Evolutionary conservation across 2,888 invertebrate genomes (phyloP).

Genomic region (Lacanobia wlatinum): DNA sequence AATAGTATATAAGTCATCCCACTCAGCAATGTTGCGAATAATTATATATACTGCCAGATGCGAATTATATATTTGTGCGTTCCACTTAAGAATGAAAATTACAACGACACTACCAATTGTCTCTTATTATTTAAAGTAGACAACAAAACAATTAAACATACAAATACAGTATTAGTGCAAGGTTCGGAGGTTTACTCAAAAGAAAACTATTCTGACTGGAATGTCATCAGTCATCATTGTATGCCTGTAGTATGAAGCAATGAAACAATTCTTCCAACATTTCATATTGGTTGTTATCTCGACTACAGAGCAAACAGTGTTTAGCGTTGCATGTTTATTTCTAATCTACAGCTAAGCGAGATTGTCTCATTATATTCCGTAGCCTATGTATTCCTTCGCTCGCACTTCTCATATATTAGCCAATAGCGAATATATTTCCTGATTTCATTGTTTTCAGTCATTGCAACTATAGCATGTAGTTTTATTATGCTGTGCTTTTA

Average conservation of each 20-base stretch:
- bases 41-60: no score
- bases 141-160: not conserved
- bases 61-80: slow-evolving; percentile 16
- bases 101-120: not conserved
- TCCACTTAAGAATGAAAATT: not conserved
- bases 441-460: slow-evolving; percentile 12
- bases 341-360: slow-evolving; percentile 54
- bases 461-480: not conserved
- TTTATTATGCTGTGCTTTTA: slow-evolving; percentile 36
- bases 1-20: slow-evolving; percentile 12
- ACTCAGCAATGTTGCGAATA: not conserved
- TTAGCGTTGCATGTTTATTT: slow-evolving; percentile 33
- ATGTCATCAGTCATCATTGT: not conserved
- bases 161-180: not conserved
- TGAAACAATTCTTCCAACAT: not conserved
- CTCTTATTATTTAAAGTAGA: not conserved
- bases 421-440: slow-evolving; percentile 30
- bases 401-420: slow-evolving; percentile 32
- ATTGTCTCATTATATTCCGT: slow-evolving; percentile 39
- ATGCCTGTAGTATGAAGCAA: not conserved
- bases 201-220: not conserved
- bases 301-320: slow-evolving; percentile 13
- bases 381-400: slow-evolving; percentile 22
- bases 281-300: not conserved
- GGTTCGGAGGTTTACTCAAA: not conserved